Evolutionary conservation across 2,113 vertebrate species (phyloP).

Genomic region (Calidris pygmaea): DNA sequence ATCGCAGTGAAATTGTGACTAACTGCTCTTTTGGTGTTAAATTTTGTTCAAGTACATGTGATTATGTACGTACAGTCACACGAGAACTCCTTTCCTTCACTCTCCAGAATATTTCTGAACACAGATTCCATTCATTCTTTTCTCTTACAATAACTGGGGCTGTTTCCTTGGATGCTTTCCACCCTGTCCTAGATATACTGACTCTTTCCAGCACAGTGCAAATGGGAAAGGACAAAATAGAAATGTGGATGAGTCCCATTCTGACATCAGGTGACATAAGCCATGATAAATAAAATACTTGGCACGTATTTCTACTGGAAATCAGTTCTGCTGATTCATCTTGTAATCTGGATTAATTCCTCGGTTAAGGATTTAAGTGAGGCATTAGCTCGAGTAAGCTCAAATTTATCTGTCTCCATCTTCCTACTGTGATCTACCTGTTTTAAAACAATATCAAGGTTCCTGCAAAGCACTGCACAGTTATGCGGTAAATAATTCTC

Average conservation of each 20-base stretch:
- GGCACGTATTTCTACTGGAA: background rate
- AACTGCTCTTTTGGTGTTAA: background rate
- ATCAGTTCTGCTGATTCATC: background rate
- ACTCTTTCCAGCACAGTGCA: background rate
- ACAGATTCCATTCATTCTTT: slow-evolving; percentile 20
- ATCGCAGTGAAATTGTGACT: background rate
- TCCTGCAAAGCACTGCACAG: background rate
- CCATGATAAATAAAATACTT: background rate
- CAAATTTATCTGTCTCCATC: background rate
- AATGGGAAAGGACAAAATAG: background rate
- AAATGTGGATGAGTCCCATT: background rate
- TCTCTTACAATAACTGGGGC: background rate
- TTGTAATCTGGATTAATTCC: background rate
- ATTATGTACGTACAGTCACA: background rate
- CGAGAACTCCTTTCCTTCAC: background rate
- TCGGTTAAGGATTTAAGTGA: background rate
- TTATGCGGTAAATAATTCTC: background rate
- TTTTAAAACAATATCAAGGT: background rate
- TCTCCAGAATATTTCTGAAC: background rate
- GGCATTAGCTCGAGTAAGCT: background rate
- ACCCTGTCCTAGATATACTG: background rate
- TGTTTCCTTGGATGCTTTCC: background rate
- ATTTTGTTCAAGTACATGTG: background rate
- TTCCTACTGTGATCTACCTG: background rate
- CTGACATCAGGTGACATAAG: background rate